Evolutionary conservation across 2,888 invertebrate genomes (phyloP), one percentile per base, ranked within the genome.

Genomic region (Odontothrips loti): DNA sequence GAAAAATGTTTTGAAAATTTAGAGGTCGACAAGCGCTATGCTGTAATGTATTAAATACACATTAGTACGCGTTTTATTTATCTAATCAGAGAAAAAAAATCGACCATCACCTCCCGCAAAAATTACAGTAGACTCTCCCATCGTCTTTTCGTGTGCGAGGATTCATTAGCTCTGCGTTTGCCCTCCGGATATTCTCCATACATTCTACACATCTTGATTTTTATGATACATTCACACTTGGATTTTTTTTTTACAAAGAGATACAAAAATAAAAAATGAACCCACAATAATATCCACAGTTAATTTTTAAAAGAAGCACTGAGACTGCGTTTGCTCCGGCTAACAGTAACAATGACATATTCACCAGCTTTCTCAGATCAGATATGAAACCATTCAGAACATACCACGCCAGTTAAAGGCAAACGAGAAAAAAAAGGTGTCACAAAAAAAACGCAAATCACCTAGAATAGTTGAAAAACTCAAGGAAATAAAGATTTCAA

Each of bases 181-280:
- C 68, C 27, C 68, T 27, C 23, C 68, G 68, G 68, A 12, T 75
- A 75, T 75, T 75, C 68, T 75, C 68, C 68, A 75, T 75, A 75
- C 68, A 75, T 27, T 75, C 68, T 75, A 75, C 68, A 75, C 68
- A 75, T 75, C 68, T 75, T 75, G 68, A 75, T 75, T 75, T 75
- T 75, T 27, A 75, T 75, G 27, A 75, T 27, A 75, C 68, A 75
- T 75, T 75, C 68, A 75, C 68, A 75, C 68, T 75, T 43, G 68
- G 27, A 27, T 75, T 68, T 75, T 75, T 75, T 75, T 75, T 23
- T 75, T 75, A 75, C 68, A 75, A 75, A 75, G 68, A 75, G 68
- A 75, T 75, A 75, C 68, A 75, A 75, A 75, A 75, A 75, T 75
- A 75, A 75, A 75, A 75, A 75, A 75, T 75, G 68, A 75, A 75